Evolutionary conservation across 2,113 vertebrate species (phyloP), one percentile per base, ranked within the genome.

Genomic region (Chionodraco myersi): DNA sequence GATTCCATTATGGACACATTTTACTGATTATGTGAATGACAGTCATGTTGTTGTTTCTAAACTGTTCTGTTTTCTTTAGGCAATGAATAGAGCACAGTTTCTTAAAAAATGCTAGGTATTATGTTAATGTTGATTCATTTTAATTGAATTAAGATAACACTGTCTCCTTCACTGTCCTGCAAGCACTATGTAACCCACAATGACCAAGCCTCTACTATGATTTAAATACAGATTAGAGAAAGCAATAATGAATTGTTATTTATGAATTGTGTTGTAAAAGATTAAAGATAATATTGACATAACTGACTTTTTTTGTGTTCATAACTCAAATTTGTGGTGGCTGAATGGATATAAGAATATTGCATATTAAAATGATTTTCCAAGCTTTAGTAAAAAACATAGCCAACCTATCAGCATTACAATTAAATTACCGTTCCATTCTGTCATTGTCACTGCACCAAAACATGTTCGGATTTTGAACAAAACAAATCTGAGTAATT

Each of bases 201-300:
- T 78, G 85, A 87, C 77, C 80, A 86, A 78, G 75, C 77, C 72
- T 80, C 73, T 86, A 71, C 88, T 90, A 76, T 84, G 48, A 70
- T 88, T 89, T 75, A 86, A 85, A 83, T 77, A 88, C 80, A 63
- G 79, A 84, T 91, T 87, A 89, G 88, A 77, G 53, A 86, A 86
- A 91, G 90, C 89, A 92, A 93, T 92, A 94, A 92, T 79, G 16
- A 89, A 75, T 64, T 88, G 79, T 88, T 91, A 92, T 93, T 92
- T 90, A 93, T 92, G 83, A 91, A 69, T 75, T 87, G 89, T 92
- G 78, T 63, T 83, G 75, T 91, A 72, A 78, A 90, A 79, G 51
- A 93, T 86, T 90, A 93, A 92, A 92, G 81, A 77, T 91, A 75
- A 76, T 76, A 88, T 86, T 90, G 85, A 83, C 53, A 88, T 81